phyloP scores from a whole-genome alignment of 2,888 invertebrate genomes.

The Eupelmus urozonus region DNA sequence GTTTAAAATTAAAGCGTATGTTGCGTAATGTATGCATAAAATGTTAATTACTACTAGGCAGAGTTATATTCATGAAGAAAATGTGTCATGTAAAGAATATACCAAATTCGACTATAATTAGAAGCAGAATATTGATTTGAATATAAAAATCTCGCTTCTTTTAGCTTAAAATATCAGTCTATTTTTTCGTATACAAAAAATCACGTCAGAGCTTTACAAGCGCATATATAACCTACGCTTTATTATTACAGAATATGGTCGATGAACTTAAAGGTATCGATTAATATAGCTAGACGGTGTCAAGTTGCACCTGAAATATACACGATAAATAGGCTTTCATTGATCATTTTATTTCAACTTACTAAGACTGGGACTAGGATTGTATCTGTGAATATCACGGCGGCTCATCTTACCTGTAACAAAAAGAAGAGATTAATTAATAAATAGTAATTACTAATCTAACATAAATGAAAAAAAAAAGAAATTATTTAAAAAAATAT shows the following conservation, averaged over 20 bases:
- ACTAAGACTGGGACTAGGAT: background rate
- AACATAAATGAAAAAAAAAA: too few relatives aligned
- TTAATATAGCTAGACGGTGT: slow-evolving; percentile 14
- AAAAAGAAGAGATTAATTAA: slow-evolving; percentile 10
- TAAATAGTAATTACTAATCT: too few relatives aligned
- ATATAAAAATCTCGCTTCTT: background rate
- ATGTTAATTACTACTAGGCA: too few relatives aligned
- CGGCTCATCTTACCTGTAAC: slow-evolving; percentile 43
- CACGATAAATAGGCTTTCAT: background rate
- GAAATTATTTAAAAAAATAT: too few relatives aligned
- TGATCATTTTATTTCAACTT: slow-evolving; percentile 29
- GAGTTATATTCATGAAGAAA: too few relatives aligned
- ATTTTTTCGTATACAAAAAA: background rate
- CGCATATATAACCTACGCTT: background rate
- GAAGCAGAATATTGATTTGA: background rate
- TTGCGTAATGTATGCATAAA: too few relatives aligned
- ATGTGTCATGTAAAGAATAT: too few relatives aligned
- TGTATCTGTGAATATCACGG: background rate
- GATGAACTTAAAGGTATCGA: slow-evolving; percentile 38
- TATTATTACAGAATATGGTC: slow-evolving; percentile 21
- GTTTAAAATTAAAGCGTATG: too few relatives aligned
- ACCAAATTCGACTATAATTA: too few relatives aligned
- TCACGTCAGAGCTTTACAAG: background rate
- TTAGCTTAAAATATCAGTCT: background rate
- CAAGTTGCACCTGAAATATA: background rate